Evolutionary conservation across 2,888 invertebrate genomes (phyloP), one percentile per base, ranked within the genome.

Genomic region (Pristionchus entomophagus): DNA sequence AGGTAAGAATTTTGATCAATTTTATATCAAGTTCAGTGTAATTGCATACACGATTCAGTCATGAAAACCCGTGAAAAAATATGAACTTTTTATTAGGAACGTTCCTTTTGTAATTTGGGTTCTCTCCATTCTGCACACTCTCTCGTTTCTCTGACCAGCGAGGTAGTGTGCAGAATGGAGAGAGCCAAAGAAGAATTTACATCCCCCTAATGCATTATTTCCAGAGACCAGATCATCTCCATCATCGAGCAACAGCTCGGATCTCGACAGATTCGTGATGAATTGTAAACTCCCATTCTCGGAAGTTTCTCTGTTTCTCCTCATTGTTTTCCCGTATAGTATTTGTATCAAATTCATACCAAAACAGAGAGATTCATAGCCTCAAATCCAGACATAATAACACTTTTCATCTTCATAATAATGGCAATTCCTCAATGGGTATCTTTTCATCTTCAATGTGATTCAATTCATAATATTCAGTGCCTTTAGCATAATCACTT

Each of bases 1-100:
- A 87, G 86, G 85, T 89, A 89, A n/a, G 59, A 10, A 87, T 89
- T 41, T 73, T 62, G 59, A 14, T 26, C 53, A 59, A 22, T 59
- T 59, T 59, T 73, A 38, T 73, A 19, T 2, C 29, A 29, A 69
- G n/a, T n/a, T n/a, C n/a, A n/a, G n/a, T n/a, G n/a, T n/a, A n/a
- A n/a, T n/a, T n/a, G n/a, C 19, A 2, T 22, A 69, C 69, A 22
- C 4, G 14, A 8, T 14, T 35, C 17, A 35, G 38, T 2, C 22
- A 69, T 69, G 26, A 19, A 69, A 14, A 69, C 22, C 12, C 38
- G 19, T 69, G 69, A 69, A 32, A 6, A 35, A 19, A 35, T 6
- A 65, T 62, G 14, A 32, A 29, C 5, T 10, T 32, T 29, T 65
- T 65, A 32, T 12, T n/a, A n/a, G n/a, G n/a, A n/a, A n/a, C 35